These are phyloP conservation scores for Ernsta delagoae DNA, from an alignment of 2,888 invertebrate species.

Conservation along the genomic window DNA sequence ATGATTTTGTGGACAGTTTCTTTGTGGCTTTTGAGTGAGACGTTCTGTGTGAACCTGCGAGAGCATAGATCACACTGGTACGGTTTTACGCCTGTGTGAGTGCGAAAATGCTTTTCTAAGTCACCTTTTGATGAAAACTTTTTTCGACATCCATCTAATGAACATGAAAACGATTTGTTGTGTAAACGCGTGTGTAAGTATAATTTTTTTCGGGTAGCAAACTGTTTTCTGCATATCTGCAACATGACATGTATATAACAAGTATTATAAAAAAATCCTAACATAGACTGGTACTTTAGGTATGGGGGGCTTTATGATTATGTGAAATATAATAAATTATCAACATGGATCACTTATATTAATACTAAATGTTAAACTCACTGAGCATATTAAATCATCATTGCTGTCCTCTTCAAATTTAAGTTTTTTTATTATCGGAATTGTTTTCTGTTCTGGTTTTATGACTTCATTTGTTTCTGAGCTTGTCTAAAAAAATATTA, in stretches of 20 bases:
- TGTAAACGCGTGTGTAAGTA: slow-evolving; percentile 67
- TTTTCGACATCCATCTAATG: slow-evolving; percentile 61
- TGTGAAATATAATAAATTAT: too few species aligned
- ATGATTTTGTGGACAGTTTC: slow-evolving; percentile 50
- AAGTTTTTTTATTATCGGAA: not conserved
- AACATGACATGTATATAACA: too few species aligned
- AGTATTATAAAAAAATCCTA: too few species aligned
- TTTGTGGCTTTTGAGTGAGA: slow-evolving; percentile 60
- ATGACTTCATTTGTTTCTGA: not conserved
- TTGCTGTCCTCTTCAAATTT: not conserved
- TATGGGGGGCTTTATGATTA: too few species aligned
- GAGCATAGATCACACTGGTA: slow-evolving; percentile 62
- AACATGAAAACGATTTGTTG: slow-evolving; percentile 58
- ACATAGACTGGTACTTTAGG: too few species aligned
- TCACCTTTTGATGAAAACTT: slow-evolving; percentile 69
- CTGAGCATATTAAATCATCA: not conserved
- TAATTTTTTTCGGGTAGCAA: slow-evolving; percentile 59
- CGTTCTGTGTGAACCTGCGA: slow-evolving; percentile 63
- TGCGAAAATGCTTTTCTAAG: slow-evolving; percentile 66
- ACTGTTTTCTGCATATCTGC: slow-evolving; percentile 68
- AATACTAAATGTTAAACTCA: not conserved
- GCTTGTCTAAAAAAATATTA: not conserved
- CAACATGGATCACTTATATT: not conserved
- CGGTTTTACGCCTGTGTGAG: slow-evolving; percentile 74
- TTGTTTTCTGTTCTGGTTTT: not conserved